Percentiles rank a stretch among this genome's conserved stretches.
Evolutionary conservation across 2,113 vertebrate genomes (phyloP).

Genomic region (Empidonax alnorum): DNA sequence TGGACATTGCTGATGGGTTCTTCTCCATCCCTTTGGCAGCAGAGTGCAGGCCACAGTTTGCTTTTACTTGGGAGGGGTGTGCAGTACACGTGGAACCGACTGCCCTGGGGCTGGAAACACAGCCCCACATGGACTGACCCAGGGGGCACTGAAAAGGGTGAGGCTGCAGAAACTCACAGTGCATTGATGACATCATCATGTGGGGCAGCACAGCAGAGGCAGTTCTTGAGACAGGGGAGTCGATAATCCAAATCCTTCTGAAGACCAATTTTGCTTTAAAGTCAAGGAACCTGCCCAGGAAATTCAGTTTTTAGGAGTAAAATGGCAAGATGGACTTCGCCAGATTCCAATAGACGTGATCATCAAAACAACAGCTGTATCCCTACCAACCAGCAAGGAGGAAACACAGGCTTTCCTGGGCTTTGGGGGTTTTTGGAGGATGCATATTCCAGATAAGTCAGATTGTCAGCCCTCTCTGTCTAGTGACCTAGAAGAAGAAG

Average conservation of each 20-base stretch:
- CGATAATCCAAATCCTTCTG: not conserved
- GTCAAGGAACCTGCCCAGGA: not conserved
- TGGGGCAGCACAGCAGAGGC: not conserved
- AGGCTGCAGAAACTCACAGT: not conserved
- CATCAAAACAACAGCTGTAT: not conserved
- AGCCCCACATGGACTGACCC: not conserved
- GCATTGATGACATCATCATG: not conserved
- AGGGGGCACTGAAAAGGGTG: not conserved
- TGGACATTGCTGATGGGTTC: not conserved
- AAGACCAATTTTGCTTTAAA: not conserved
- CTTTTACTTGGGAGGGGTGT: not conserved
- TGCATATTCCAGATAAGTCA: not conserved
- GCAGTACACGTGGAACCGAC: not conserved
- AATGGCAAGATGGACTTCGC: not conserved
- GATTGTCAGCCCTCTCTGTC: not conserved
- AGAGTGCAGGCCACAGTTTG: not conserved
- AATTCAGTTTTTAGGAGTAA: not conserved
- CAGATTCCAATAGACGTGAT: not conserved
- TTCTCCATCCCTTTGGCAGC: not conserved
- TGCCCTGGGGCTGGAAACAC: not conserved
- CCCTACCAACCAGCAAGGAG: not conserved
- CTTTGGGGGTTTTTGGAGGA: not conserved
- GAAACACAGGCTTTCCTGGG: not conserved
- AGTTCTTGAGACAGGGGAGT: not conserved
- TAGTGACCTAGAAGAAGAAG: fast-evolving